phyloP scores from a whole-genome alignment of 30 jellyfish, hydroid and myxozoan genomes.

The Sanderia malayensis region DNA sequence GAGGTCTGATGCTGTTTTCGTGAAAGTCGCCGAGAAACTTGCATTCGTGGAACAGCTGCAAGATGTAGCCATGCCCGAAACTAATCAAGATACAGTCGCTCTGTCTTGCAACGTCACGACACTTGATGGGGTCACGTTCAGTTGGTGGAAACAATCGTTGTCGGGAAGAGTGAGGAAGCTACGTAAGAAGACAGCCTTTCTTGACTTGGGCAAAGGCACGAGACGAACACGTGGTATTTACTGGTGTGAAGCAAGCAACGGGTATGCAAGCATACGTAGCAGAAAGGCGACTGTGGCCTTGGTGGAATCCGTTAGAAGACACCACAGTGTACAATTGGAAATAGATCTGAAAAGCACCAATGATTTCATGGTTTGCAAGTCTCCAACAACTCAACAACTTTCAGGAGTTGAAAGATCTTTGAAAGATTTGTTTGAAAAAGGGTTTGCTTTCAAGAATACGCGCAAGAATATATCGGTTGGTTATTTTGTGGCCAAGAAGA shows the following conservation, averaged over 20 bases:
- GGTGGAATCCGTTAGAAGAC: slow-evolving; percentile 39
- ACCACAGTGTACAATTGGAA: slow-evolving; percentile 42
- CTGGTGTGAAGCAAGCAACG: slow-evolving; percentile 93
- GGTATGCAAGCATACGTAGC: slow-evolving; percentile 57
- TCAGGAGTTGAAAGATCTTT: not conserved
- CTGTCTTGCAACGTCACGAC: slow-evolving; percentile 76
- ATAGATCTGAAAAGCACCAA: slow-evolving; percentile 9
- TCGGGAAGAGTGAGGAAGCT: slow-evolving; percentile 25
- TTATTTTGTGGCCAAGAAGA: not conserved
- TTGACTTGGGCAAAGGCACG: slow-evolving; percentile 32
- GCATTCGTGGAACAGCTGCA: slow-evolving; percentile 49
- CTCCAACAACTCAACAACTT: not conserved
- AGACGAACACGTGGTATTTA: slow-evolving; percentile 49
- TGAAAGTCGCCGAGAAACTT: slow-evolving; percentile 4
- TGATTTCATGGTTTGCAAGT: slow-evolving; percentile 24
- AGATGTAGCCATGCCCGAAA: slow-evolving; percentile 36
- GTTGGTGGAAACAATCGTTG: slow-evolving; percentile 72
- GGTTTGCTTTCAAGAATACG: slow-evolving; percentile 9
- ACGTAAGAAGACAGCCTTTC: slow-evolving; percentile 22
- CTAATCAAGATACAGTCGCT: slow-evolving; percentile 16
- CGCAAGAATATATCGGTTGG: not conserved
- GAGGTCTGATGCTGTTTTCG: slow-evolving; percentile 48
- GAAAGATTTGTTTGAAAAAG: slow-evolving; percentile 15
- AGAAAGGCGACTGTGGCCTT: slow-evolving; percentile 71
- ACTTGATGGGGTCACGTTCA: slow-evolving; percentile 18